These are phyloP conservation scores for Amiota minor DNA, from an alignment of 2,888 invertebrate species.

Conservation along the genomic window DNA sequence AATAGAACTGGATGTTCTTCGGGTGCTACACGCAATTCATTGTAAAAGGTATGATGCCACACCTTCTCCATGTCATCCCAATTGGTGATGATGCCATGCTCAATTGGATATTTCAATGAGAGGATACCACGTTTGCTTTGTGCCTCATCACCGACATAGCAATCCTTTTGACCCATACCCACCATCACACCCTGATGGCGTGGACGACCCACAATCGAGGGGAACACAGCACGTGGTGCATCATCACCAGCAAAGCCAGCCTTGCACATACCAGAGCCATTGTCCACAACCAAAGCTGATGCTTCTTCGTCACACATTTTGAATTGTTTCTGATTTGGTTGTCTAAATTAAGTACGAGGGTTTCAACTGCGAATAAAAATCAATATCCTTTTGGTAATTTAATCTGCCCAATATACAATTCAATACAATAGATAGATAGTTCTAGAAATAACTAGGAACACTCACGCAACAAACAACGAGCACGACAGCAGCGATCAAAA, in stretches of 20 bases:
- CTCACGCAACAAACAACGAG: constrained; percentile 54
- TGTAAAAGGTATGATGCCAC: constrained; percentile 99
- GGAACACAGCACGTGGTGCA: constrained; percentile 93
- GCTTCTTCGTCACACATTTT: constrained; percentile 94
- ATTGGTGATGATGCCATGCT: constrained; percentile 98
- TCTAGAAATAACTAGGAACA: constrained; percentile 42
- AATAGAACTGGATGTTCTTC: constrained; percentile 92
- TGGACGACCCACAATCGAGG: constrained; percentile 94
- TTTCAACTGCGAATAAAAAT: constrained; percentile 22
- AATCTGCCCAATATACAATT: constrained; percentile 23
- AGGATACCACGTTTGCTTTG: constrained; percentile 97
- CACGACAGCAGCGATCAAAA: constrained; percentile 67
- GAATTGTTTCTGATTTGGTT: constrained; percentile 47
- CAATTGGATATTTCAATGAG: constrained; percentile 96
- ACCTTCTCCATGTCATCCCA: constrained; percentile 99
- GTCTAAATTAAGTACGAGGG: too few species aligned
- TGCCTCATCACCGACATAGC: constrained; percentile 96
- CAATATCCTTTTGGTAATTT: constrained; percentile 43
- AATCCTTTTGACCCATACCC: constrained; percentile 98
- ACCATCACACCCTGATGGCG: constrained; percentile 97
- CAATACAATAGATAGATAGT: background rate
- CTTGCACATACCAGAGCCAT: constrained; percentile 98
- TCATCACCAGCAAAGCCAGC: constrained; percentile 97
- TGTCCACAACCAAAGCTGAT: constrained; percentile 94
- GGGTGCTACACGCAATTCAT: constrained; percentile 95